Evolutionary conservation across 2,888 invertebrate genomes (phyloP).

Genomic region (Acrocyrtus sp.): DNA sequence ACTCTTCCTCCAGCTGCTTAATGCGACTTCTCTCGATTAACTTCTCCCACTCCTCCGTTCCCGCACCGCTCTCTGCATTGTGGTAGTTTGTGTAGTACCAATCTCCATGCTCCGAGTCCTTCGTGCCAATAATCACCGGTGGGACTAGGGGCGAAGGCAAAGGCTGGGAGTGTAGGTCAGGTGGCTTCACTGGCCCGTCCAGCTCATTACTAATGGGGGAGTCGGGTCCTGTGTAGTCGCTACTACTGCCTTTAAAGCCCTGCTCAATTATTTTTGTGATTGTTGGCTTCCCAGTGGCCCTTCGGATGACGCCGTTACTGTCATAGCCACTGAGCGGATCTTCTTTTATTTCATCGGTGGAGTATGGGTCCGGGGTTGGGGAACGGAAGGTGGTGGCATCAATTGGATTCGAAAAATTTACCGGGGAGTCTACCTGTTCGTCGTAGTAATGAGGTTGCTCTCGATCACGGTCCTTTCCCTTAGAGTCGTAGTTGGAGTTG

Average conservation of each 20-base stretch:
- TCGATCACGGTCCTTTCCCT: constrained; percentile 9
- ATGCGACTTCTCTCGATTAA: constrained; percentile 57
- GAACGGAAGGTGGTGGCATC: constrained; percentile 48
- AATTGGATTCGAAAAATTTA: constrained; percentile 61
- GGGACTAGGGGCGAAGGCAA: constrained; percentile 52
- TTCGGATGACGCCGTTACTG: constrained; percentile 24
- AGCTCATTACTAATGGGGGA: constrained; percentile 41
- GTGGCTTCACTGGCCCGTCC: constrained; percentile 35
- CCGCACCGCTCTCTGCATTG: constrained; percentile 65
- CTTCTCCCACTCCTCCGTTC: constrained; percentile 58
- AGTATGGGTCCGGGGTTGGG: constrained; percentile 26
- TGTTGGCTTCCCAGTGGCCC: constrained; percentile 58
- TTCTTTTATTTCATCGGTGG: constrained; percentile 15
- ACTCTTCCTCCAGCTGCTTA: constrained; percentile 32
- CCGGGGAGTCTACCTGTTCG: constrained; percentile 42
- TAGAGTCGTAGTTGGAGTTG: constrained; percentile 10
- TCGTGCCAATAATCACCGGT: constrained; percentile 61
- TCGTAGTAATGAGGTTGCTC: constrained; percentile 25
- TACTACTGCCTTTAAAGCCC: constrained; percentile 9
- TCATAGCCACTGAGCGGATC: constrained; percentile 12
- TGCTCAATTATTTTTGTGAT: constrained; percentile 60
- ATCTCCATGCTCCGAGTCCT: constrained; percentile 59
- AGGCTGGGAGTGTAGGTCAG: constrained; percentile 15
- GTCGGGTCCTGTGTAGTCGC: constrained; percentile 30
- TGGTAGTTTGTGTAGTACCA: constrained; percentile 92